Evolutionary conservation across 1,140 invertebrate genomes (phyloP), one percentile per base, ranked within the genome.

Genomic region (Drosophila erecta): DNA sequence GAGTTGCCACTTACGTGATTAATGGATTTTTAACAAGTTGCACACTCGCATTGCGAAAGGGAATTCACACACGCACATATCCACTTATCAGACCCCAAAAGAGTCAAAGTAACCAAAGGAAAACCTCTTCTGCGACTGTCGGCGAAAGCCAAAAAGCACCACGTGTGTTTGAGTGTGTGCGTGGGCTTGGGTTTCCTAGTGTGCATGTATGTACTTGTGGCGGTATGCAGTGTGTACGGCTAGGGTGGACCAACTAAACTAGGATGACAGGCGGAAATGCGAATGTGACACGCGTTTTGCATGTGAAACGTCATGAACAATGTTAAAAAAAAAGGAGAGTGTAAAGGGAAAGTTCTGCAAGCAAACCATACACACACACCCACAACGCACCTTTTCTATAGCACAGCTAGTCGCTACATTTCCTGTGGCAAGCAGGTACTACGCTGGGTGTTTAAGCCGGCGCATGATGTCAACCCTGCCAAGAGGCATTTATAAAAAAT

Each of bases 21-120:
- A 90, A 90, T 90, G 87, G 87, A 90, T 90, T 90, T 90, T 90
- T 90, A 90, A 90, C 87, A 90, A 90, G 83, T 90, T 90, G 69
- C 87, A 73, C 85, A 79, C 78, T 81, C 49, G 56, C 80, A 54
- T 51, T 20, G 14, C 14, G 33, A 60, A 51, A 41, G 20, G 49
- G 62, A 69, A 67, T 41, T 55, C 69, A 61, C 66, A 59, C 72
- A 76, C 50, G 41, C 66, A 49, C 73, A 69, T 54, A 59, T 58
- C 61, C 73, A 86, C 77, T 86, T 86, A 65, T 64, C 73, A 74
- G 60, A 75, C 61, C 64, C 58, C 59, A 50, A 64, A 72, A 77
- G 67, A 76, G 79, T 87, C 81, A 83, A 87, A 89, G 84, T 89
- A 89, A 83, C 75, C 83, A 61, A 89, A 87, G 75, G 74, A 60